These are phyloP conservation scores for Aphelocoma coerulescens DNA, from an alignment of 2,113 vertebrate genomes.

Conservation along the genomic window DNA sequence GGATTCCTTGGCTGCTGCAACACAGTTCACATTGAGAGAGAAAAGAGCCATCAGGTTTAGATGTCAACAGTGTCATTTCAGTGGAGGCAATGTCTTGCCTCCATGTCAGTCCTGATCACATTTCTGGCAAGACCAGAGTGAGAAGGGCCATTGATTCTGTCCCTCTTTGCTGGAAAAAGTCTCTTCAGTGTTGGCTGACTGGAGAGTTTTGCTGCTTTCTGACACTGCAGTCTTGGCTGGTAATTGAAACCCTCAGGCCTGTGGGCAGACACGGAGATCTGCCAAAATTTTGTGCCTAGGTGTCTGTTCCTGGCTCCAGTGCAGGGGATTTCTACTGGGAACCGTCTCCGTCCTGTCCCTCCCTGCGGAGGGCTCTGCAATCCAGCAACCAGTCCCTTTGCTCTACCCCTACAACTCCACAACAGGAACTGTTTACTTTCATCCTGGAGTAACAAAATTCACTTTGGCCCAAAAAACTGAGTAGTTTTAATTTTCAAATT, in stretches of 20 bases:
- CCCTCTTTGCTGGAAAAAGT: not conserved
- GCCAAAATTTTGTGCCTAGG: not conserved
- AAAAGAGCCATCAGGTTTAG: not conserved
- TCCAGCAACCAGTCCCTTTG: not conserved
- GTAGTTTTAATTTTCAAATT: not conserved
- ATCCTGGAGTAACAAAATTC: not conserved
- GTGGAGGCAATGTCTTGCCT: not conserved
- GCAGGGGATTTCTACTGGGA: not conserved
- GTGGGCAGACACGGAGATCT: not conserved
- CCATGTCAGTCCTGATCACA: not conserved
- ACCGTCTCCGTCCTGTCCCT: not conserved
- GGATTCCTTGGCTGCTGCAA: not conserved
- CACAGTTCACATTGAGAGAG: not conserved
- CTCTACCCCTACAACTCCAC: accelerated
- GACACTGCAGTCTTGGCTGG: not conserved
- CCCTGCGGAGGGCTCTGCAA: not conserved
- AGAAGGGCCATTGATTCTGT: not conserved
- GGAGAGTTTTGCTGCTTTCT: not conserved
- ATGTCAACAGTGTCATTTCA: not conserved
- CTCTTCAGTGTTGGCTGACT: accelerated
- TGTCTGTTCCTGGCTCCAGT: not conserved
- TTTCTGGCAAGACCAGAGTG: not conserved
- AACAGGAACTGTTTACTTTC: not conserved
- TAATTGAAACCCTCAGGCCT: not conserved
- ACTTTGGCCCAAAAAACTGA: not conserved